Conservation (phyloP, 2,888 invertebrate genomes). For the Mechanitis messenoides region DNA sequence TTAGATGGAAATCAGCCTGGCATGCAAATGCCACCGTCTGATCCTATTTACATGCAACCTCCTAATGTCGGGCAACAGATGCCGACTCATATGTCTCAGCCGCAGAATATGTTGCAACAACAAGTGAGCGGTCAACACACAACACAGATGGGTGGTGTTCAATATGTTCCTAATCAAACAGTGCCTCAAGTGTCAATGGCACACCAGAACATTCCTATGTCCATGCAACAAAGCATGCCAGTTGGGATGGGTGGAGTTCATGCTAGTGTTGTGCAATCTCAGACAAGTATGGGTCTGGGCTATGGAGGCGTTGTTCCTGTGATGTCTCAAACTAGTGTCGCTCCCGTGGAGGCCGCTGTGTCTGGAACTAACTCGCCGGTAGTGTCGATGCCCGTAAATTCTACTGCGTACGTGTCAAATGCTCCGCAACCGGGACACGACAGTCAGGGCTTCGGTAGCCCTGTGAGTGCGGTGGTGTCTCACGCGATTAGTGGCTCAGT, state of each 20-base stretch:
- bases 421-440: slow-evolving; percentile 60
- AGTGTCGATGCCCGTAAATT: slow-evolving; percentile 68
- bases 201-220: slow-evolving; percentile 74
- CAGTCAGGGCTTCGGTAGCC: slow-evolving; percentile 72
- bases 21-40: slow-evolving; percentile 75
- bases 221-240: slow-evolving; percentile 70
- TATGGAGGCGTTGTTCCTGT: slow-evolving; percentile 69
- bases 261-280: slow-evolving; percentile 69
- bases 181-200: slow-evolving; percentile 63
- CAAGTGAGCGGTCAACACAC: slow-evolving; percentile 58
- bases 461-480: slow-evolving; percentile 71
- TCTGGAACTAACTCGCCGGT: slow-evolving; percentile 74
- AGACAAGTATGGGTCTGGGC: slow-evolving; percentile 67
- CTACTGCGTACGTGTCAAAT: slow-evolving; percentile 58
- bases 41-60: slow-evolving; percentile 71
- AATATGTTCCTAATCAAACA: slow-evolving; percentile 62
- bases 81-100: slow-evolving; percentile 66
- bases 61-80: slow-evolving; percentile 64
- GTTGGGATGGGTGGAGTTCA: slow-evolving; percentile 68
- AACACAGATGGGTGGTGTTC: slow-evolving; percentile 60
- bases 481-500: slow-evolving; percentile 67
- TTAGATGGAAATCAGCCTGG: slow-evolving; percentile 74
- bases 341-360: slow-evolving; percentile 64
- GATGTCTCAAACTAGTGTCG: slow-evolving; percentile 72
- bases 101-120: slow-evolving; percentile 65